Conservation (phyloP, 2,113 vertebrate genomes). For the Argyrosomus japonicus region DNA sequence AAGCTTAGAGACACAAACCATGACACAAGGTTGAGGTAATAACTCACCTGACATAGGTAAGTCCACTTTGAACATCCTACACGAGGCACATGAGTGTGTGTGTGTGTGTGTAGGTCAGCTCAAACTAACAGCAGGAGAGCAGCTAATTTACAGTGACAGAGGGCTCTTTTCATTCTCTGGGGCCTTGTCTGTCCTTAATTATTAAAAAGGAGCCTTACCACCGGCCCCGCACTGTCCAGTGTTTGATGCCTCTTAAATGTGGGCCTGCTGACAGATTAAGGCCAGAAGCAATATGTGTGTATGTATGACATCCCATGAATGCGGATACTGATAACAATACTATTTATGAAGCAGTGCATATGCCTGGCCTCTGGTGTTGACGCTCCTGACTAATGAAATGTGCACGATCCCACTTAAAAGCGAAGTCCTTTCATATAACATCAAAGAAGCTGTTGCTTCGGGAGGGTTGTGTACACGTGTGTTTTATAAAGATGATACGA, state of each 20-base stretch:
- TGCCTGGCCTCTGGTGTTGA: constrained; percentile 54
- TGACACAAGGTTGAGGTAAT: constrained; percentile 14
- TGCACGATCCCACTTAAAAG: constrained; percentile 55
- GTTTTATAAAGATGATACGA: constrained; percentile 59
- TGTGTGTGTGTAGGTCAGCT: constrained; percentile 57
- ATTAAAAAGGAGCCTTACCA: constrained; percentile 86
- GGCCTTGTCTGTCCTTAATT: constrained; percentile 90
- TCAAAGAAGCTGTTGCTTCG: constrained; percentile 62
- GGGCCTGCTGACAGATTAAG: constrained; percentile 89
- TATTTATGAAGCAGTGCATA: constrained; percentile 77
- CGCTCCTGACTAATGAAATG: constrained; percentile 61
- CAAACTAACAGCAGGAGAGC: constrained; percentile 78
- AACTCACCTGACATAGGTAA: constrained; percentile 44
- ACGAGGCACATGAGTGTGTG: constrained; percentile 5
- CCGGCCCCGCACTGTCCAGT: constrained; percentile 72
- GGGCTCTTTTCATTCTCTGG: constrained; percentile 86
- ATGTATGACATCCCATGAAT: constrained; percentile 81
- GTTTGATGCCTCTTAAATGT: constrained; percentile 91
- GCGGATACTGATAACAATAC: constrained; percentile 81
- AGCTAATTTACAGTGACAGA: constrained; percentile 89
- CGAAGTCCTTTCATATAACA: constrained; percentile 61
- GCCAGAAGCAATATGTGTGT: constrained; percentile 71
- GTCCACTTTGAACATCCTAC: constrained; percentile 64
- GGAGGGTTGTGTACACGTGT: constrained; percentile 26
- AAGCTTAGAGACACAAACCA: background rate